Evolutionary conservation across 2,888 invertebrate species (phyloP).

Genomic region (Phoronis australis): DNA sequence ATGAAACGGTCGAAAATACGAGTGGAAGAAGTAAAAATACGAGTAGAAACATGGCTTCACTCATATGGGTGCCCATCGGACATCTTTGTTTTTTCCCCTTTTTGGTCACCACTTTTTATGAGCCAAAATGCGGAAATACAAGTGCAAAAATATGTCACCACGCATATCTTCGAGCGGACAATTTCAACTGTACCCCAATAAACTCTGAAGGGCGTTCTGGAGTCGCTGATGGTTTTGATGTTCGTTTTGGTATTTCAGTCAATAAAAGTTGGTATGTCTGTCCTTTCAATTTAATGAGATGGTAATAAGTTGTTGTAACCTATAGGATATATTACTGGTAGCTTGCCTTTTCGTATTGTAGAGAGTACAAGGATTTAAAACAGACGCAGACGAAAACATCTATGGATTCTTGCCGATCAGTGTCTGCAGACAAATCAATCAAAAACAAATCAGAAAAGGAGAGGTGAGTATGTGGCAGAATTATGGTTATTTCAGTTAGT

Average conservation of each 20-base stretch:
- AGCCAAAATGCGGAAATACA: too few relatives aligned
- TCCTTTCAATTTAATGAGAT: not conserved
- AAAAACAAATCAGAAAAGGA: slow-evolving; percentile 96
- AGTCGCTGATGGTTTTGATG: too few relatives aligned
- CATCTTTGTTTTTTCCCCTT: too few relatives aligned
- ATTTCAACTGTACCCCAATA: too few relatives aligned
- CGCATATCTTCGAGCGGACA: too few relatives aligned
- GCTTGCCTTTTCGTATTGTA: slow-evolving; percentile 42
- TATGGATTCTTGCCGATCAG: slow-evolving; percentile 93
- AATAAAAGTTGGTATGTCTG: not conserved
- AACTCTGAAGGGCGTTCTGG: not conserved
- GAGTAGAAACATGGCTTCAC: too few relatives aligned
- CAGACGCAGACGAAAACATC: slow-evolving; percentile 90
- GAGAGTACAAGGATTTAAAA: slow-evolving; percentile 94
- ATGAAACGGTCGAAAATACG: too few relatives aligned
- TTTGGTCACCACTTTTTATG: too few relatives aligned
- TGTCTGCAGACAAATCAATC: slow-evolving; percentile 90
- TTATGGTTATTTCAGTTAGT: not conserved
- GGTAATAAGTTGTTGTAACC: not conserved
- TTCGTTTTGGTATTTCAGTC: not conserved
- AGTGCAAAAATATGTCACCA: too few relatives aligned
- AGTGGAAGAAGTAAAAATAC: too few relatives aligned
- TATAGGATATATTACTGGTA: not conserved
- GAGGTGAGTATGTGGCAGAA: slow-evolving; percentile 47
- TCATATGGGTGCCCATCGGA: too few relatives aligned